A percentile compares a stretch with the other conserved stretches of the same genome.
Evolutionary conservation across 2,797 vertebrate species (phyloP).

Genomic region (Antrozous pallidus): DNA sequence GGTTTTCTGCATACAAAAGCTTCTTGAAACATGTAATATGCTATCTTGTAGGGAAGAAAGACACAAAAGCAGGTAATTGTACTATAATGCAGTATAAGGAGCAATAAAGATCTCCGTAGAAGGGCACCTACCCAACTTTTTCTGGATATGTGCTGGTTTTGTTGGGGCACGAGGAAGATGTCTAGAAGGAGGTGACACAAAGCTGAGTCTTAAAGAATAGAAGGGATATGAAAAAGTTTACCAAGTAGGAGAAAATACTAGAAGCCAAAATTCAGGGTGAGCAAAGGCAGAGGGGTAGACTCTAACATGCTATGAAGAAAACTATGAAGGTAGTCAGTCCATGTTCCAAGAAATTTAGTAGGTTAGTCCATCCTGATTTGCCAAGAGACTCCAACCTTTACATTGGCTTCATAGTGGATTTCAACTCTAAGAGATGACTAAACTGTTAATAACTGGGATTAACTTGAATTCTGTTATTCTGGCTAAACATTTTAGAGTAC

Average conservation of each 20-base stretch:
- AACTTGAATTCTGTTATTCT: neutral
- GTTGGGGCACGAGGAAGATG: neutral
- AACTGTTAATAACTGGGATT: neutral
- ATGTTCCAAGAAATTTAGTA: neutral
- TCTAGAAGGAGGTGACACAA: neutral
- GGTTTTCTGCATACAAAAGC: neutral
- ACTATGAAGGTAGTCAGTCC: neutral
- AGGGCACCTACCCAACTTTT: neutral
- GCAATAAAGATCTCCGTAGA: neutral
- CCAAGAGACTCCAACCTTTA: neutral
- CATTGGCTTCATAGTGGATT: neutral
- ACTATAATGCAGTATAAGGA: neutral
- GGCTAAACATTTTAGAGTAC: neutral
- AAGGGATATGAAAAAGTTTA: neutral
- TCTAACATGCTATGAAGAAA: neutral
- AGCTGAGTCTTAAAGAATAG: neutral
- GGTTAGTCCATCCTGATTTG: neutral
- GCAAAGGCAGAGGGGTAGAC: neutral
- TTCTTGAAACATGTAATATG: neutral
- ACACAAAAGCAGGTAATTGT: neutral
- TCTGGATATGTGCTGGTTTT: neutral
- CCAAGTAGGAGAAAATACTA: neutral
- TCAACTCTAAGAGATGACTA: conserved; percentile 11
- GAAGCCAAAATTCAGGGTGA: neutral
- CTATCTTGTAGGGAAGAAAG: neutral